These are phyloP conservation scores for Bruchidius siliquastri DNA, from an alignment of 2,888 invertebrate genomes.

Conservation along the genomic window DNA sequence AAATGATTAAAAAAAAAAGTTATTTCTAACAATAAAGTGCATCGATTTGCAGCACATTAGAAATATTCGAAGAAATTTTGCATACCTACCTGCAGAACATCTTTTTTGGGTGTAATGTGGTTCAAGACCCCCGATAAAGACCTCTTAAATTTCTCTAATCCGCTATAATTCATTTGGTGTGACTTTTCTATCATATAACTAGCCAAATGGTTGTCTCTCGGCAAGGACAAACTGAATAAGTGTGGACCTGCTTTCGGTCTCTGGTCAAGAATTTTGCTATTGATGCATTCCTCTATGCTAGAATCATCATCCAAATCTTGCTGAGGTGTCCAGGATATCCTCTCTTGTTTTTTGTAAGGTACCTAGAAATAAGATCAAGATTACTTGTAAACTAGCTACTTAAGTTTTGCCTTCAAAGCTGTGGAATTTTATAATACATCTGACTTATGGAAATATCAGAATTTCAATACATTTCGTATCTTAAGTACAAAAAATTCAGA, in stretches of 20 bases:
- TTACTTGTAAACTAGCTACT: conserved; percentile 1
- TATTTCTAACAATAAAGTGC: too few relatives aligned
- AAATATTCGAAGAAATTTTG: too few relatives aligned
- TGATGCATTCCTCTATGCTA: conserved; percentile 39
- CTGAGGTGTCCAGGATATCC: conserved; percentile 73
- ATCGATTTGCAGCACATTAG: too few relatives aligned
- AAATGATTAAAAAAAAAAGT: too few relatives aligned
- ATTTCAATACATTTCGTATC: too few relatives aligned
- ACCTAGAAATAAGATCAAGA: conserved; percentile 12
- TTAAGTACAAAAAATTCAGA: too few relatives aligned
- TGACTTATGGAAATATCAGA: too few relatives aligned
- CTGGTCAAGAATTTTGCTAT: conserved; percentile 19
- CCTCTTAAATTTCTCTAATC: conserved; percentile 62
- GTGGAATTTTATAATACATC: too few relatives aligned
- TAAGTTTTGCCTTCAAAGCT: conserved; percentile 6
- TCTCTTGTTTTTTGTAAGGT: conserved; percentile 17
- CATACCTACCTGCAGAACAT: conserved; percentile 10
- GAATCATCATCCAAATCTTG: conserved; percentile 66
- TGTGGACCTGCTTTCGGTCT: conserved; percentile 46
- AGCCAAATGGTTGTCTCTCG: conserved; percentile 57
- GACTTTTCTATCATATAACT: conserved; percentile 44
- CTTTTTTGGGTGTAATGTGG: conserved; percentile 31
- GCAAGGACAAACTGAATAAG: conserved; percentile 72
- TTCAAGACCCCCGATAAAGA: conserved; percentile 60
- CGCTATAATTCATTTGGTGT: conserved; percentile 27